Base-by-base conservation (phyloP, 2,888 invertebrate genomes). In the Lydus trimaculatus region DNA sequence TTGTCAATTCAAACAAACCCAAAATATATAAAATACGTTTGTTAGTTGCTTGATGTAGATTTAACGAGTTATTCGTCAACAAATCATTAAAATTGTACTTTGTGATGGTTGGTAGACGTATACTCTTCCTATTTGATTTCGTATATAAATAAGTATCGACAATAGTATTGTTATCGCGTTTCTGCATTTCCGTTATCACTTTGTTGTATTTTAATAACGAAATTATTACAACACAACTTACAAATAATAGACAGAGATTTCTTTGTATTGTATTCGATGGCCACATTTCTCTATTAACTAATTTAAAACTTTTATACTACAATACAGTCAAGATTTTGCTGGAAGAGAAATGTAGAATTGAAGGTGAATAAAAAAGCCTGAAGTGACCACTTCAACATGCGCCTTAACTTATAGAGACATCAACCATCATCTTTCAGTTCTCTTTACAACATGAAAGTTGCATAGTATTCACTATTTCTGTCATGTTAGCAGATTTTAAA, bases 1-100 rank as follows among this genome's bases (percentile, higher is more conserved):
- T 89, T 9, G 92, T 91, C 79, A 95, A 85, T 86, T 94, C 95
- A 83, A 95, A 95, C 25, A 95, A 88, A 0, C 94, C 95, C 77
- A 94, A 87, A 72, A 95, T 78, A 66, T 81, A 79, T 58, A 84
- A 66, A 36, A 68, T 43, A 17, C 65, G 58, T 9, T 36, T 66
- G 13, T 61, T 63, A 43, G 5, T 43, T n/a, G 4, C n/a, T n/a
- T 33, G 20, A 9, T 28, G 25, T 9, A 13, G 7, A 62, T 58
- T 31, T 15, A 39, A 0, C 2, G 31, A 17, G 6, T 28, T 15
- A 43, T 25, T 20, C 6, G 13, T 36, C 7, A 17, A 17, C 13
- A 52, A 52, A 17, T 25, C 15, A 11, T 13, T 28, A 6, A 25
- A 43, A 23, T 58, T 33, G 13, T 23, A 13, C 20, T 58, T 33